Base-by-base conservation (phyloP, 2,888 invertebrate species). In the Ophonus ardosiacus region DNA sequence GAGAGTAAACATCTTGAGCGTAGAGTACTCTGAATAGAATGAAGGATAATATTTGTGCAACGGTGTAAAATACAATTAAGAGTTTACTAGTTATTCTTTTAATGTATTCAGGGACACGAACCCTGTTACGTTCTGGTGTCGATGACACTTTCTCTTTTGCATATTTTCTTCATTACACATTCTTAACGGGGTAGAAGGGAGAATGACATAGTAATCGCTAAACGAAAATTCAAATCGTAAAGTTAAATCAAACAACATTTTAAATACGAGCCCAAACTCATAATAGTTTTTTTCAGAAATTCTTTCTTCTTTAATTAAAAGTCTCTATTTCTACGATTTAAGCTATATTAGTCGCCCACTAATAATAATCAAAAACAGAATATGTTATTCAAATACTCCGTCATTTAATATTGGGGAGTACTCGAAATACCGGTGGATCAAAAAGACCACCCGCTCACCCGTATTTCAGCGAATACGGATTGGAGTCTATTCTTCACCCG, bases 51-150 rank as follows among this genome's bases (percentile, higher is more conserved):
- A 68, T 68, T 68, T 68, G 68, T 68, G 68, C 31, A 68, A 68
- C 68, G 31, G 31, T 68, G 31, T 43, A 76, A 76, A 57, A 59
- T 79, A 74, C 71, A 74, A 74, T 74, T 74, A 74, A 74, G 71
- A 74, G 71, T 74, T 74, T 74, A 74, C 43, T 74, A 43, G 17
- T 74, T 74, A 74, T 74, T 74, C 71, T 74, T 74, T 74, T 74
- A 74, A 74, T 43, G 71, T 43, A 74, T 74, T 74, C 71, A 40
- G 15, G 6, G 71, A 10, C 71, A 74, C 71, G 71, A 43, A 10
- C 18, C 43, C 18, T 6, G 13, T 38, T 17, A 40, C 43, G 71
- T 51, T 10, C 43, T 51, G 43, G 43, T 2, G 43, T 51, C 43
- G 43, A 51, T 51, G 43, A 51, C 43, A 51, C 43, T 51, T 51